phyloP scores from a whole-genome alignment of 2,888 invertebrate species.

The Drosophila setosimentum region DNA sequence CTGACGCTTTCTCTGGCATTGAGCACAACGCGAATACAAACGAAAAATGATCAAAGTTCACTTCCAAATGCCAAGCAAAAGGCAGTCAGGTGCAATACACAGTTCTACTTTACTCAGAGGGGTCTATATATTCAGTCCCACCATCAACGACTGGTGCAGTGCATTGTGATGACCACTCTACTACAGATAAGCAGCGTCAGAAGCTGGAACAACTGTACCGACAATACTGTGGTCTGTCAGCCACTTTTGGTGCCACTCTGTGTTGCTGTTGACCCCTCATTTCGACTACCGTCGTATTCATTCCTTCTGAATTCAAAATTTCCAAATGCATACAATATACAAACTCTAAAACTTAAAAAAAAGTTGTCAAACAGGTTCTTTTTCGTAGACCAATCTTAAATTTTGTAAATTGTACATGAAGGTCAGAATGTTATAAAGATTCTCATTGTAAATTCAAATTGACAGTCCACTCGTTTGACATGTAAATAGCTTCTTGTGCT shows the following conservation, averaged over 20 bases:
- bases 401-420: too few relatives aligned
- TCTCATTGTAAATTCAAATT: too few relatives aligned
- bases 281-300: slow-evolving; percentile 1
- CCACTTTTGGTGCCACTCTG: background rate
- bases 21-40: slow-evolving; percentile 4
- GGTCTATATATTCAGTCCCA: slow-evolving; percentile 13
- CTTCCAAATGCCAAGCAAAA: slow-evolving; percentile 66
- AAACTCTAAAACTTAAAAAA: background rate
- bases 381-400: too few relatives aligned
- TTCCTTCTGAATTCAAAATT: background rate
- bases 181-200: slow-evolving; percentile 29
- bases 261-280: background rate
- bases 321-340: background rate
- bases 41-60: slow-evolving; percentile 73
- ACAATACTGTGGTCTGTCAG: slow-evolving; percentile 62
- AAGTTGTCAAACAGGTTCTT: background rate
- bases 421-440: too few relatives aligned
- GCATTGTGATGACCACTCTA: slow-evolving; percentile 66
- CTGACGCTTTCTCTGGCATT: slow-evolving; percentile 10
- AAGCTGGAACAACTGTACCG: slow-evolving; percentile 40
- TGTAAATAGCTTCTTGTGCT: too few relatives aligned
- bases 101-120: slow-evolving; percentile 11
- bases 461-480: too few relatives aligned
- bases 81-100: slow-evolving; percentile 45
- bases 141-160: slow-evolving; percentile 41